Evolutionary conservation across 2,113 vertebrate species (phyloP).

Genomic region (Lepisosteus oculatus): DNA sequence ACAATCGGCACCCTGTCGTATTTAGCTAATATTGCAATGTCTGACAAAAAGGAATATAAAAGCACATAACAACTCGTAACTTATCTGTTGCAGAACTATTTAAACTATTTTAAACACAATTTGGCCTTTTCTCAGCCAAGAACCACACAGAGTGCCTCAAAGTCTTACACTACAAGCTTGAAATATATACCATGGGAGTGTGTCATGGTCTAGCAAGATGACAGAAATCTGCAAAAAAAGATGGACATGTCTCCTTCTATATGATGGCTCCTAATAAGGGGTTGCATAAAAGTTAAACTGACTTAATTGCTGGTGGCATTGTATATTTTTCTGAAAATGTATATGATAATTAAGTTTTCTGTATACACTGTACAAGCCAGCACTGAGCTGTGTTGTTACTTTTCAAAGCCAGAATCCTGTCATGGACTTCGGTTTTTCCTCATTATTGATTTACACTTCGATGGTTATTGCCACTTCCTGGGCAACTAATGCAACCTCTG

Average conservation of each 20-base stretch:
- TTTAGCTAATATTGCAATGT: too few relatives aligned
- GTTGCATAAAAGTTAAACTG: slow-evolving; percentile 50
- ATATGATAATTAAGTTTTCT: slow-evolving; percentile 68
- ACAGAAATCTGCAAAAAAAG: too few relatives aligned
- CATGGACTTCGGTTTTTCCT: slow-evolving; percentile 57
- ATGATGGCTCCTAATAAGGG: slow-evolving; percentile 40
- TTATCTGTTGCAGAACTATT: too few relatives aligned
- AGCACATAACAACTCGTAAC: too few relatives aligned
- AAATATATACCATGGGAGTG: too few relatives aligned
- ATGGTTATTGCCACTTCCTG: slow-evolving; percentile 36
- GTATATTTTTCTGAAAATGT: slow-evolving; percentile 61
- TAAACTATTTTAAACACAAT: too few relatives aligned
- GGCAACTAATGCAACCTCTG: slow-evolving; percentile 37
- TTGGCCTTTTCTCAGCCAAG: too few relatives aligned
- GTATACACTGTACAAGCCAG: slow-evolving; percentile 48
- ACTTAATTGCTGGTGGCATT: slow-evolving; percentile 56
- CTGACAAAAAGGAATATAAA: too few relatives aligned
- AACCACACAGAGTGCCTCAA: too few relatives aligned
- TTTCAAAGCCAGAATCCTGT: slow-evolving; percentile 48
- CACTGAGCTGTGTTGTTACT: slow-evolving; percentile 54
- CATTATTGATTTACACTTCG: slow-evolving; percentile 40
- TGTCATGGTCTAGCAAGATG: too few relatives aligned
- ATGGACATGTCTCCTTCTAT: slow-evolving; percentile 14
- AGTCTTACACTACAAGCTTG: too few relatives aligned
- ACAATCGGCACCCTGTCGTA: too few relatives aligned